Base-by-base conservation (phyloP, 53 echinoderm and acorn worm genomes). In the Mesocentrotus franciscanus region DNA sequence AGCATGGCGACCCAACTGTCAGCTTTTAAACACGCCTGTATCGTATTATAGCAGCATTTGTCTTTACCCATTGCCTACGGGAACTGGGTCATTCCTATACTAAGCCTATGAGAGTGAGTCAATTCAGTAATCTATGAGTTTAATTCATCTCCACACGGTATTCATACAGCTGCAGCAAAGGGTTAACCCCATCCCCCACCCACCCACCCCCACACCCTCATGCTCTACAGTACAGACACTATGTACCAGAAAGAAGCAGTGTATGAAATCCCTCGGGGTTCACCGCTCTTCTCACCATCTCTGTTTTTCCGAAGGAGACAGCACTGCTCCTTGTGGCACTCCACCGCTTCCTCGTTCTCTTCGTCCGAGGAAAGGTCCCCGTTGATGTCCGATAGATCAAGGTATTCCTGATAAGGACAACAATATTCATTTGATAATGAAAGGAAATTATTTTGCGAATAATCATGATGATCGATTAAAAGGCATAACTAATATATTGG, bases 271-370 rank as follows among this genome's bases (percentile, higher is more conserved):
- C 93, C 93, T 81, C 93, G 61, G 30, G 93, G 56, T 83, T 93
- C 93, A 59, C 13, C 34, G 59, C 93, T 76, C 93, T 93, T 93
- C 93, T 93, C 93, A 93, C 93, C 93, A 33, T 78, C 93, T 93
- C 62, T 79, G 59, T 58, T 93, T 58, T 78, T 76, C 79, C 39
- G 34, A 11, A 93, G 81, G 57, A 93, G 93, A 58, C 56, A 56
- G 61, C 81, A 14, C 20, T 81, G 78, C 26, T 93, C 93, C 93
- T 93, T 78, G 59, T 58, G 81, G 68, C 92, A 71, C 56, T 56
- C 92, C 61, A 61, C 60, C 11, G 34, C 29, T 16, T 78, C 93
- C 33, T 79, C 79, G 16, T 92, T 92, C 22, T 93, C 93, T 62
- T 93, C 93, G 33, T 93, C 93, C 39, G 93, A 93, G 1, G 93